Evolutionary conservation across 2,113 vertebrate species (phyloP).

Genomic region (Salvelinus fontinalis): DNA sequence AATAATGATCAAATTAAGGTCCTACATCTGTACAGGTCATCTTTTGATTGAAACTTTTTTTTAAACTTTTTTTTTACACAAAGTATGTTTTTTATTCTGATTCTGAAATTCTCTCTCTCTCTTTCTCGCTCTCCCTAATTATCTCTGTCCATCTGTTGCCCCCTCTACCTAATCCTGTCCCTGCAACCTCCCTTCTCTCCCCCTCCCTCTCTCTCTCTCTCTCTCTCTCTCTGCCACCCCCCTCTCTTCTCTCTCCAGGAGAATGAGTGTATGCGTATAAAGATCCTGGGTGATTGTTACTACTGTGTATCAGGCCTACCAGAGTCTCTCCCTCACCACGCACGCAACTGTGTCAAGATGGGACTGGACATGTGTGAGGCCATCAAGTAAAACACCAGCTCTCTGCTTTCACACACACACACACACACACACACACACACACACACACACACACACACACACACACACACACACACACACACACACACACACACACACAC

Average conservation of each 20-base stretch:
- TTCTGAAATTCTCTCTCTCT: background rate
- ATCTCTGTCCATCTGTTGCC: too few species aligned
- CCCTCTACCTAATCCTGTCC: too few species aligned
- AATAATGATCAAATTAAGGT: too few species aligned
- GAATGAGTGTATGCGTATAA: conserved; percentile 98
- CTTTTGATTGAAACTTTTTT: too few species aligned
- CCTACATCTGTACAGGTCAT: too few species aligned
- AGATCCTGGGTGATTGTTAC: conserved; percentile 97
- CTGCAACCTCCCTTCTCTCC: conserved; percentile 25
- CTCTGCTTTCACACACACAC: background rate
- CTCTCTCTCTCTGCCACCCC: conserved; percentile 25
- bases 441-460: background rate
- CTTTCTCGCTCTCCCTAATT: background rate
- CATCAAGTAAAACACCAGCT: conserved; percentile 87
- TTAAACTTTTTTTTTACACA: too few species aligned
- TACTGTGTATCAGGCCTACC: conserved; percentile 98
- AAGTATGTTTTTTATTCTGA: too few species aligned
- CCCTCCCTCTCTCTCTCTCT: conserved; percentile 28
- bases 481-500: too few species aligned
- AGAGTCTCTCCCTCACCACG: conserved; percentile 92
- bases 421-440: background rate
- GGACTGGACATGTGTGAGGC: conserved; percentile 99
- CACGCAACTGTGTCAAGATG: conserved; percentile 99
- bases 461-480: conserved; percentile 4
- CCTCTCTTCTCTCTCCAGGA: conserved; percentile 76